A percentile compares a stretch with the other conserved stretches of the same genome.
phyloP scores from a whole-genome alignment of 2,888 invertebrate species.

The Orthosia cruda region DNA sequence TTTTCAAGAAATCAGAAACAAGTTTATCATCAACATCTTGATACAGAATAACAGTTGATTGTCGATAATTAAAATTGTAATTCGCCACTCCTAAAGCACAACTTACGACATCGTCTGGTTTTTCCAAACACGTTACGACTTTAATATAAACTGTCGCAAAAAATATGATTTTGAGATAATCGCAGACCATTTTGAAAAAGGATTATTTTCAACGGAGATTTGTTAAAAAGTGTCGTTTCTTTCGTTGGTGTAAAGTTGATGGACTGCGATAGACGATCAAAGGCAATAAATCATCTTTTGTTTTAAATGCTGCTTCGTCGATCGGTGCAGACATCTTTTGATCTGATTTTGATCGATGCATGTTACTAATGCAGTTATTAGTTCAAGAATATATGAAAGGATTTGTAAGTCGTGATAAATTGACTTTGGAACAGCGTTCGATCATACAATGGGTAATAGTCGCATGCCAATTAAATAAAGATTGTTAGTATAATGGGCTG shows the following conservation, averaged over 20 bases:
- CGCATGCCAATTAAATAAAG: background rate
- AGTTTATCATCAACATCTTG: slow-evolving; percentile 76
- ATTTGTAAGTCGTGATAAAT: slow-evolving; percentile 37
- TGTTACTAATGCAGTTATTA: slow-evolving; percentile 49
- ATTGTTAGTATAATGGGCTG: background rate
- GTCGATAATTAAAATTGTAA: slow-evolving; percentile 77
- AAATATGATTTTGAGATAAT: slow-evolving; percentile 34
- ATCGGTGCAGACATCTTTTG: slow-evolving; percentile 62
- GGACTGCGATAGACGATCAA: slow-evolving; percentile 19
- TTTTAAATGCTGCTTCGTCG: slow-evolving; percentile 61
- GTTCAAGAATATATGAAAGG: slow-evolving; percentile 17
- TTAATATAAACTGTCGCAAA: slow-evolving; percentile 43
- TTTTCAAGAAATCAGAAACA: slow-evolving; percentile 75
- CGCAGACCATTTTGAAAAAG: slow-evolving; percentile 21
- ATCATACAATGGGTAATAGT: background rate
- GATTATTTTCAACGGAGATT: background rate
- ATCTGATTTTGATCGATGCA: slow-evolving; percentile 74
- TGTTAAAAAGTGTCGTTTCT: slow-evolving; percentile 13
- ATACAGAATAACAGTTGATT: slow-evolving; percentile 74
- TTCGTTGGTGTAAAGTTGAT: slow-evolving; percentile 17
- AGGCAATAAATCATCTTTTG: slow-evolving; percentile 78
- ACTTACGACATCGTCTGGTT: slow-evolving; percentile 68
- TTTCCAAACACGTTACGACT: slow-evolving; percentile 45
- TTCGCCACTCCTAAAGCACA: slow-evolving; percentile 79
- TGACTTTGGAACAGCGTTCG: slow-evolving; percentile 1